Evolutionary conservation across 2,113 vertebrate species (phyloP), one percentile per base, ranked within the genome.

Genomic region (Dermatemys mawii): DNA sequence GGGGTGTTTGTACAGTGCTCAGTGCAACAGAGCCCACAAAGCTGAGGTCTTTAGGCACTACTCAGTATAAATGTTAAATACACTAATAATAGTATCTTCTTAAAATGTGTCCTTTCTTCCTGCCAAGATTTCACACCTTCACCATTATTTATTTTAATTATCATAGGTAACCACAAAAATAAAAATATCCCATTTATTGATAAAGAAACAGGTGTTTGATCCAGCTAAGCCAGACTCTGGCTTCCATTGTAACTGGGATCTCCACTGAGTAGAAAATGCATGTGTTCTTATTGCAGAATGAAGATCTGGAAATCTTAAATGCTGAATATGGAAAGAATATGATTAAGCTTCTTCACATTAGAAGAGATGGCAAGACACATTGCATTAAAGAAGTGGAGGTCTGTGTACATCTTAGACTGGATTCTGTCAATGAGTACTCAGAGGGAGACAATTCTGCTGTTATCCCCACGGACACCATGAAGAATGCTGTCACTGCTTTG

Each of bases 391-490:
- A 99, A 93, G 97, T 99, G 87, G 97, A 97, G 44, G 97, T 98
- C 16, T 97, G 98, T 1, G 98, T 99, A 83, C 96, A 99, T 93
- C 97, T 99, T 76, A 98, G 98, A 2, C 97, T 99, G 86, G 98
- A 97, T 54, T 97, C 98, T 8, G 97, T 92, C 86, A 99, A 98
- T 91, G 99, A 99, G 90, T 99, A 99, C 86, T 57, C 98, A 8
- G 48, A 50, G 2, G 99, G 99, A 90, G 99, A 99, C 95, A 99
- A 99, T 94, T 98, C 98, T 2, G 99, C 99, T 86, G 98, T 99
- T 95, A 99, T 99, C 92, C 99, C 99, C 27, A 99, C 99, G 4
- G 99, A 99, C 97, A 99, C 99, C 78, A 98, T 99, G 67, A 99
- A 99, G 96, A 99, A 99, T 97, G 99, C 98, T 1, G 98, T 99